These are phyloP conservation scores for Eulimnadia texana DNA, from an alignment of 1,140 invertebrate species.

Conservation along the genomic window DNA sequence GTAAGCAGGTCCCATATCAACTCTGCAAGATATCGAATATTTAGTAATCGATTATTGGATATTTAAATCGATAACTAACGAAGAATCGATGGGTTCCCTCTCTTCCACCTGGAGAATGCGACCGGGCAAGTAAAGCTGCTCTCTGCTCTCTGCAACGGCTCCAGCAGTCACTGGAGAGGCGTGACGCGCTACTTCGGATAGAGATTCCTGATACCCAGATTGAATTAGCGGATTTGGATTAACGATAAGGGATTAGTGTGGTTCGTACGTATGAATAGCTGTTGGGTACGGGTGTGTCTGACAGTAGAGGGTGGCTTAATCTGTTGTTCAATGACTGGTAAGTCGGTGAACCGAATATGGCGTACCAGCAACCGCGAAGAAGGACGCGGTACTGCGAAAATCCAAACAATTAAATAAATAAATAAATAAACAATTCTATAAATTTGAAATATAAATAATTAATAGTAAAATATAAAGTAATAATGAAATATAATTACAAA, in stretches of 20 bases:
- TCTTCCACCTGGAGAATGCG: constrained; percentile 48
- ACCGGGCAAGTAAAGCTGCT: constrained; percentile 48
- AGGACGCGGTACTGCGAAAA: constrained; percentile 53
- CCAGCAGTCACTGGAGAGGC: neutral
- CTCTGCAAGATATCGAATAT: neutral
- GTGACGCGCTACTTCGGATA: constrained; percentile 21
- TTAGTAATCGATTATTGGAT: neutral
- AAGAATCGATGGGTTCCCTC: constrained; percentile 8
- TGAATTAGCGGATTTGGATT: neutral
- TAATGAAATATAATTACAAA: no score
- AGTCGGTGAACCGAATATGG: constrained; percentile 50
- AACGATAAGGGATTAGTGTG: neutral
- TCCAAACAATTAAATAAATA: no score
- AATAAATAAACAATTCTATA: no score
- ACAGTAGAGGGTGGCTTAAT: constrained; percentile 12
- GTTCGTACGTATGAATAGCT: constrained; percentile 21
- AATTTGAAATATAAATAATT: no score
- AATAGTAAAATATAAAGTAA: no score
- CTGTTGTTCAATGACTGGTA: constrained; percentile 1
- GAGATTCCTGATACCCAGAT: constrained; percentile 19
- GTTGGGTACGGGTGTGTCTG: constrained; percentile 15
- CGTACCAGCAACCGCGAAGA: constrained; percentile 58
- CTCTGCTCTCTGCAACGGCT: neutral
- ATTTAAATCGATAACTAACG: neutral
- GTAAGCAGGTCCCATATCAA: constrained; percentile 20